Conservation (phyloP, 2,888 invertebrate species). For the Sympetrum striolatum region DNA sequence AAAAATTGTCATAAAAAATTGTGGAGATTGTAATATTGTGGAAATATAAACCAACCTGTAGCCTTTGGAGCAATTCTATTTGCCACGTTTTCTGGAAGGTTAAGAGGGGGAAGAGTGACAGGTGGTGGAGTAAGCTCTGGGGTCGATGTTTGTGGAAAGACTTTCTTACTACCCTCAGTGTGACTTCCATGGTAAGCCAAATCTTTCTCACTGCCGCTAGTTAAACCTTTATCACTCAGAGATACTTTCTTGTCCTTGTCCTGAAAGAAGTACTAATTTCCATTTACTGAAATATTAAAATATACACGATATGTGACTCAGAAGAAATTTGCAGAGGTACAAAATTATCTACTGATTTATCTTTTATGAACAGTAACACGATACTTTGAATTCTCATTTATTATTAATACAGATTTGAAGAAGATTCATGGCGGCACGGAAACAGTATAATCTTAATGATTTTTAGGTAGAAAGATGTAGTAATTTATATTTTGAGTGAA, state of each 20-base stretch:
- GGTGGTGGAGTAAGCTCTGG: background rate
- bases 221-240: constrained; percentile 1
- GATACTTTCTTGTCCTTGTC: constrained; percentile 25
- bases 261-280: background rate
- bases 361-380: background rate
- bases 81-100: background rate
- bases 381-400: no score
- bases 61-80: constrained; percentile 26
- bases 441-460: no score
- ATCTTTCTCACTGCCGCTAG: constrained; percentile 24
- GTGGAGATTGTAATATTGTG: no score
- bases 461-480: no score
- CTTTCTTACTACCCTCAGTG: background rate
- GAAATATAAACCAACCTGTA: background rate
- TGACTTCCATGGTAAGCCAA: background rate
- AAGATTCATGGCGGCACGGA: no score
- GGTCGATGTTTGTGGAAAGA: background rate
- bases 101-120: background rate
- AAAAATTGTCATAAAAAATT: no score
- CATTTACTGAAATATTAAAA: background rate
- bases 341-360: background rate
- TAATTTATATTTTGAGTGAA: no score
- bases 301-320: background rate
- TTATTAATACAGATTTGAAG: no score
- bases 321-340: background rate